These are phyloP conservation scores for Laticauda colubrina DNA, from an alignment of 2,113 vertebrate genomes.

Conservation along the genomic window DNA sequence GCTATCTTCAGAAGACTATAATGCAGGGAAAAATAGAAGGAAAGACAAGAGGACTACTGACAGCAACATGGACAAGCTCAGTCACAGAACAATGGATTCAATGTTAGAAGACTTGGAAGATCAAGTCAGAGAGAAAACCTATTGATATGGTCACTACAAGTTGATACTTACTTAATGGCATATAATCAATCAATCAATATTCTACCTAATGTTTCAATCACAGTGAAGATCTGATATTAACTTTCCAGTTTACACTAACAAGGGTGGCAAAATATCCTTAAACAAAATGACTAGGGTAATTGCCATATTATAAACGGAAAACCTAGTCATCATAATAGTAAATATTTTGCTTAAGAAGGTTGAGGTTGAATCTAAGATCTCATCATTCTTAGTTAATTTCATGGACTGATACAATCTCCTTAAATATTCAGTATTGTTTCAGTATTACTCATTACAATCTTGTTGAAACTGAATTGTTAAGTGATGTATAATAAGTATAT, in stretches of 20 bases:
- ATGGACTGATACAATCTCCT: not conserved
- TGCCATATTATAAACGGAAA: not conserved
- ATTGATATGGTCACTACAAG: not conserved
- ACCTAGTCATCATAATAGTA: not conserved
- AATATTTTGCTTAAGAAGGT: not conserved
- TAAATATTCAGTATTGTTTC: not conserved
- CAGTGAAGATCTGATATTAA: not conserved
- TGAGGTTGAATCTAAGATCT: not conserved
- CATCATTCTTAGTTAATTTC: not conserved
- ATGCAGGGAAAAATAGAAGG: not conserved
- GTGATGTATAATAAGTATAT: constrained; percentile 19
- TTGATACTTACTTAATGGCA: not conserved
- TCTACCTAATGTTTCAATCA: not conserved
- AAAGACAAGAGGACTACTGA: not conserved
- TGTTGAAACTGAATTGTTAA: not conserved
- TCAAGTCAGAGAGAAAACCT: not conserved
- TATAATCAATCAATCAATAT: not conserved
- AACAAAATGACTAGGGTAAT: not conserved
- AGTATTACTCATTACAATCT: not conserved
- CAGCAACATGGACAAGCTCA: not conserved
- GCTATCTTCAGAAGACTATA: not conserved
- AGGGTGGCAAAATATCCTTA: not conserved
- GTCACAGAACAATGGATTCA: not conserved
- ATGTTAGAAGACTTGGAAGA: not conserved
- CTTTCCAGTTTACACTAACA: not conserved